Base-by-base conservation (phyloP, 2,113 vertebrate genomes). In the Eretmochelys imbricata region DNA sequence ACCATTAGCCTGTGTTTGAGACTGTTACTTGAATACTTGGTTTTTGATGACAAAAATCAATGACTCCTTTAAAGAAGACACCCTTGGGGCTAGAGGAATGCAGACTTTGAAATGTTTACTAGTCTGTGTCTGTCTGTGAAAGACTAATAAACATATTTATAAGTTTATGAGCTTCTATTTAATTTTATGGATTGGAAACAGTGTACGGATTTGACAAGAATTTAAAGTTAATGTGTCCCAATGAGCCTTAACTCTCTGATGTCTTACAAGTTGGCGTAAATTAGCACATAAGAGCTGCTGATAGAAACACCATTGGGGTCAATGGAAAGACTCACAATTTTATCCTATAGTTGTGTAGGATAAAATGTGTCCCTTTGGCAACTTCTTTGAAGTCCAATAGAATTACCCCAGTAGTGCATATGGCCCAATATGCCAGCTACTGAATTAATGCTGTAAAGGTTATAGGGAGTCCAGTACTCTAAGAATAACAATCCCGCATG, bases 41-140 rank as follows among this genome's bases (percentile, higher is more conserved):
- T 94, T 98, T 98, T 98, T 98, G 96, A 98, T 98, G 91, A 95
- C 94, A 97, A 97, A 98, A 98, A 98, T 98, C 98, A 98, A 98
- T 98, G 97, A 91, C 94, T 98, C 97, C 96, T 98, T 98, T 97
- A 98, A 97, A 96, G 94, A 92, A 95, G 83, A 75, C 89, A 89
- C 97, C 98, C 97, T 90, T 89, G 96, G 86, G 97, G 95, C 93
- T 79, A 94, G 91, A 94, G 22, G 48, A 55, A 97, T 96, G 96
- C 96, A 97, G 96, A 92, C 94, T 98, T 98, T 97, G 97, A 98
- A 98, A 98, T 97, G 95, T 84, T 89, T 82, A 93, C 96, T 98
- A 92, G 93, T 88, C 90, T 93, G 69, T 94, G 93, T 84, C 90
- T 88, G 42, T 80, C 83, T 88, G 85, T 93, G 79, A 82, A 96